phyloP scores from a whole-genome alignment of 2,888 invertebrate species.

The Tenthredo notha region DNA sequence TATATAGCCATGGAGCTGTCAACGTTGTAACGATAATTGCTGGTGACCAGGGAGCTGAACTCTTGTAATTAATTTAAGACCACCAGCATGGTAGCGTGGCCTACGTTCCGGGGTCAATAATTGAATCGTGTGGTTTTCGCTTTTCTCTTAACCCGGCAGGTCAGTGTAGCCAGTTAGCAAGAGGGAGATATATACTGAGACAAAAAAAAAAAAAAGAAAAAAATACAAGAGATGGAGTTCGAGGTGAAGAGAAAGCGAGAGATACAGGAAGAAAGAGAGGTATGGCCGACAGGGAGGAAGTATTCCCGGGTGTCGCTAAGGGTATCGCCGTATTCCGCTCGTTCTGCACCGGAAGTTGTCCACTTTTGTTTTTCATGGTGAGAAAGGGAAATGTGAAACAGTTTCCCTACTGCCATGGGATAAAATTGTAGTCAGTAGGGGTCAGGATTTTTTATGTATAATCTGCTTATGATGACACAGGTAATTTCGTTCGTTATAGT shows the following conservation, averaged over 20 bases:
- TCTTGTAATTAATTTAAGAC: slow-evolving; percentile 54
- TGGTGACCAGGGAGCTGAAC: slow-evolving; percentile 54
- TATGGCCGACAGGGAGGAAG: slow-evolving; percentile 25
- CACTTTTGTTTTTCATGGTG: not conserved
- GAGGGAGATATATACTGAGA: slow-evolving; percentile 46
- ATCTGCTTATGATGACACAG: not conserved
- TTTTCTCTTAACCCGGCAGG: slow-evolving; percentile 44
- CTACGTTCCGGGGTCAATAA: slow-evolving; percentile 50
- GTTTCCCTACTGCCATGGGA: not conserved
- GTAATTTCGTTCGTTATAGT: not conserved
- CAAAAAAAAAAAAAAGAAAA: slow-evolving; percentile 52
- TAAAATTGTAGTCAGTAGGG: slow-evolving; percentile 2
- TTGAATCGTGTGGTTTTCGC: slow-evolving; percentile 50
- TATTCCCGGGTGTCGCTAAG: slow-evolving; percentile 41
- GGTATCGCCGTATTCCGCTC: not conserved
- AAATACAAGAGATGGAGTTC: slow-evolving; percentile 51
- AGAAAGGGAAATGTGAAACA: slow-evolving; percentile 9
- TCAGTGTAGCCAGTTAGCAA: slow-evolving; percentile 34
- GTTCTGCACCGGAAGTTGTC: not conserved
- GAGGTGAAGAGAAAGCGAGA: slow-evolving; percentile 25
- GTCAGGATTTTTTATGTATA: not conserved
- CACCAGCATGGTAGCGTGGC: slow-evolving; percentile 9
- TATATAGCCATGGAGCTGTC: slow-evolving; percentile 26
- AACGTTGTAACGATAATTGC: slow-evolving; percentile 49
- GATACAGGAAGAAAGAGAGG: slow-evolving; percentile 39